phyloP scores from a whole-genome alignment of 1,140 invertebrate species.

The Pachypsylla venusta region DNA sequence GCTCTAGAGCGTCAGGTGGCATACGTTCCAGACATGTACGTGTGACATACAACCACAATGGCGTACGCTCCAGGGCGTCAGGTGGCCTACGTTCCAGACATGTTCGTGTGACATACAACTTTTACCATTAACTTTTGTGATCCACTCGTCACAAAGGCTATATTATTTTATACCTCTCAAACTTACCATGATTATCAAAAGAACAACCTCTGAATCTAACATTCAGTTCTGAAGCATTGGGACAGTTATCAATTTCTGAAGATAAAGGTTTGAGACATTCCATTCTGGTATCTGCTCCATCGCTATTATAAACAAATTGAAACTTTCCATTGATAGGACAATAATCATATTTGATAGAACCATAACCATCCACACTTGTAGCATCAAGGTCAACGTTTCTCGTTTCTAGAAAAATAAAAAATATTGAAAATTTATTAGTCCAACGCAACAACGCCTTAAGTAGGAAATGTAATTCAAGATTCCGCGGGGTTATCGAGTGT shows the following conservation, averaged over 20 bases:
- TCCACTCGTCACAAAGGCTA: no score
- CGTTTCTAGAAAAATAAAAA: neutral
- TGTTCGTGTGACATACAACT: no score
- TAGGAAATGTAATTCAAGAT: no score
- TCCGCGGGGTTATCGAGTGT: no score
- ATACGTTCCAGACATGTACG: no score
- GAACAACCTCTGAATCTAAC: conserved; percentile 41
- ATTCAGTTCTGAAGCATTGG: conserved; percentile 42
- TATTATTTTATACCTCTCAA: no score
- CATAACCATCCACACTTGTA: neutral
- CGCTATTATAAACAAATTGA: conserved; percentile 43
- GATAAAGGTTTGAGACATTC: conserved; percentile 41
- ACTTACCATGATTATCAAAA: conserved; percentile 37
- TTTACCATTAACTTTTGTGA: no score
- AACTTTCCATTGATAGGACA: conserved; percentile 50
- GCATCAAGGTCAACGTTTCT: neutral
- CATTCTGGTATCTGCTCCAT: conserved; percentile 34
- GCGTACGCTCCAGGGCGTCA: no score
- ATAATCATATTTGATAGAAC: conserved; percentile 34
- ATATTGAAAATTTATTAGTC: neutral
- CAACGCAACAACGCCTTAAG: no score
- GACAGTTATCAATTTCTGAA: conserved; percentile 41
- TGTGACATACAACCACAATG: no score
- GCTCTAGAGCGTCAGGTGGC: no score
- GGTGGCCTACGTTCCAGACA: no score